These are phyloP conservation scores for Montipora sp. DNA, from an alignment of 64 coral and sea anemone genomes.

Conservation along the genomic window DNA sequence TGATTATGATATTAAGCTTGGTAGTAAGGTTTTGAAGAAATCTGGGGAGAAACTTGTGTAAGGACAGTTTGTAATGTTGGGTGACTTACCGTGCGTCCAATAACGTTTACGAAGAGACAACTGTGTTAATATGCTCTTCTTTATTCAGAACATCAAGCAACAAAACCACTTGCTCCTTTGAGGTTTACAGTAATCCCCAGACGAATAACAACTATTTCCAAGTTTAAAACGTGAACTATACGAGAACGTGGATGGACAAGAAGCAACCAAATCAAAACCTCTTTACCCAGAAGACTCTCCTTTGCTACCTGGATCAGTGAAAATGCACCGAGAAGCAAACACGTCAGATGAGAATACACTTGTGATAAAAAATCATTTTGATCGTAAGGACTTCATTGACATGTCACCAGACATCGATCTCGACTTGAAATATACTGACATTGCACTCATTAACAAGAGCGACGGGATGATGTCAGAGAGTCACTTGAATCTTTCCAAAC, in stretches of 20 bases:
- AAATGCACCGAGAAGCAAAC: conserved; percentile 54
- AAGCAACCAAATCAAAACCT: background rate
- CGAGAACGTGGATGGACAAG: conserved; percentile 38
- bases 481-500: background rate
- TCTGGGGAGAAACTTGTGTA: too few relatives aligned
- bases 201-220: conserved; percentile 30
- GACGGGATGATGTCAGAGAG: conserved; percentile 10
- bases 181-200: conserved; percentile 1
- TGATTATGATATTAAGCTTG: too few relatives aligned
- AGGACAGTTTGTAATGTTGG: too few relatives aligned
- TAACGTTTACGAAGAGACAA: too few relatives aligned
- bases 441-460: background rate
- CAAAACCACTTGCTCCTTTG: background rate
- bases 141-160: background rate
- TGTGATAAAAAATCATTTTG: conserved; percentile 47
- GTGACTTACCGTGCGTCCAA: too few relatives aligned
- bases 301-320: conserved; percentile 40
- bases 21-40: too few relatives aligned
- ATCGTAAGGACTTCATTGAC: conserved; percentile 23
- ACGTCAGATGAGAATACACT: background rate
- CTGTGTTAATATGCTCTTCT: too few relatives aligned
- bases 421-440: background rate
- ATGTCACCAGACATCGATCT: conserved; percentile 13
- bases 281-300: conserved; percentile 23
- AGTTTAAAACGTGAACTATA: conserved; percentile 1